Evolutionary conservation across 2,113 vertebrate genomes (phyloP), one percentile per base, ranked within the genome.

Genomic region (Hassar affinis): DNA sequence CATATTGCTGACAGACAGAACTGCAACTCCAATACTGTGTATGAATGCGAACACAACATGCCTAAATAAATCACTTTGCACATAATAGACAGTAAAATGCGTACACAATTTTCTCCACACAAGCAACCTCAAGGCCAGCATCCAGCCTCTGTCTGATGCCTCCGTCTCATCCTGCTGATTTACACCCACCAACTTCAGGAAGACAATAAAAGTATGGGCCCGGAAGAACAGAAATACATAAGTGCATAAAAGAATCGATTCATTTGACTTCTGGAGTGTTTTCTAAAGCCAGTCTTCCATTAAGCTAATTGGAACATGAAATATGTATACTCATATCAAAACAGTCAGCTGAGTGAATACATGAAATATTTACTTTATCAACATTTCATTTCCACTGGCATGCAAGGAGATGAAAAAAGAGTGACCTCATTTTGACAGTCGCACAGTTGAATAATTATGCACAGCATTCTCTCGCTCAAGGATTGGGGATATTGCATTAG

Each of bases 401-500:
- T 74, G 52, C 42, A 68, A 76, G 75, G 47, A 85, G 83, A 85
- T 76, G 71, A 86, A 85, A 84, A n/a, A 71, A 79, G 76, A 85
- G 57, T 79, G 61, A 89, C 89, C 87, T 88, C 79, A 88, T 85
- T 90, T 83, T 75, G 80, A 49, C 80, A 86, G 78, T 86, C 85
- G 77, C 84, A 84, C 89, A 88, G 79, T 85, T 59, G 47, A 75
- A 86, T 85, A 85, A 91, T 91, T 87, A 88, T 42, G 87, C 72
- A 71, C 80, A 84, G 83, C 68, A 74, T 87, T 85, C 80, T 18
- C 78, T 78, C 27, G 84, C 90, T 88, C n/a, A 59, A 82, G 88
- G 87, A 88, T 78, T 90, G 85, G 88, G 88, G 80, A 78, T 88
- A 86, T 84, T 88, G 85, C 82, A 38, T 78, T 88, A 75, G 90